phyloP scores from a whole-genome alignment of 2,888 invertebrate genomes.

The Drosophila conformis region DNA sequence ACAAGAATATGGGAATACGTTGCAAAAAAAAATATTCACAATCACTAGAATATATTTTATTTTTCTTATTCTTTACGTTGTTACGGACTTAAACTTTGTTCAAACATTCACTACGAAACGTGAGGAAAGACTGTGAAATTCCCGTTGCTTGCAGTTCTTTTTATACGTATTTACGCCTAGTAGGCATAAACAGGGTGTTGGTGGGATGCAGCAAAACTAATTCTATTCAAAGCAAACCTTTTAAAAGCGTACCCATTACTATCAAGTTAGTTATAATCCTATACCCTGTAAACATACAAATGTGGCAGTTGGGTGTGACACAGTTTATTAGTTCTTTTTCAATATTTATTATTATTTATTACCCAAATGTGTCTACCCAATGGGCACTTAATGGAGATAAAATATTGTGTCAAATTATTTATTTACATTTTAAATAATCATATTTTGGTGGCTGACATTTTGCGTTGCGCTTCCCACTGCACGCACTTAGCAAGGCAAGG shows the following conservation, averaged over 20 bases:
- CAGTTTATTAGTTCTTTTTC: neutral
- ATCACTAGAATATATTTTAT: neutral
- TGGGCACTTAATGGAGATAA: too few relatives aligned
- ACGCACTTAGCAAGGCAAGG: too few relatives aligned
- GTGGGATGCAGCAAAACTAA: conserved; percentile 3
- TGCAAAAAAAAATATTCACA: neutral
- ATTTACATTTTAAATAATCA: neutral
- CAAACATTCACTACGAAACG: conserved; percentile 21
- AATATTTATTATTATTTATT: neutral
- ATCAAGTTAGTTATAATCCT: conserved; percentile 16
- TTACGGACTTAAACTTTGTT: neutral
- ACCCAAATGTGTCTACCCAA: neutral
- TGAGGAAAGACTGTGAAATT: conserved; percentile 39
- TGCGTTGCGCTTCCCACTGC: neutral
- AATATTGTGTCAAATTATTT: neutral
- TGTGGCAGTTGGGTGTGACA: neutral
- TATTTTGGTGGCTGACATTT: neutral
- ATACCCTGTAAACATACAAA: conserved; percentile 11
- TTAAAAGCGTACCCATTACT: conserved; percentile 53
- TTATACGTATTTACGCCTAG: conserved; percentile 42
- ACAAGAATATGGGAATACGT: too few relatives aligned
- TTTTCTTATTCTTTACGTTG: neutral
- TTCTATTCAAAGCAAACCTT: conserved; percentile 13
- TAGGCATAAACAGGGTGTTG: conserved; percentile 55
- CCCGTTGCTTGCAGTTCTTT: conserved; percentile 26